Evolutionary conservation across 2,888 invertebrate genomes (phyloP).

Genomic region (Hyles lineata): DNA sequence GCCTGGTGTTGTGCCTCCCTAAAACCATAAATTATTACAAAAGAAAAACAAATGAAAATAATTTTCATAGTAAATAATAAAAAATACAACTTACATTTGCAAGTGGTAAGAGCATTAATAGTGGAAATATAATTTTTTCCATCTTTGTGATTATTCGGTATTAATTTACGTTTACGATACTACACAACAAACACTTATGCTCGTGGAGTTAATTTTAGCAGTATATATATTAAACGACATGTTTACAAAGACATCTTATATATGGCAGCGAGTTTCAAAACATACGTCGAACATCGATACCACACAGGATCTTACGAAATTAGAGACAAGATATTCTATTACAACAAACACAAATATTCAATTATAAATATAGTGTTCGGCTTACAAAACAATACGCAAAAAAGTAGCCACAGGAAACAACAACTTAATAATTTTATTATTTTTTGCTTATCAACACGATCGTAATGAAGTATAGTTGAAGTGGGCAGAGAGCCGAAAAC

Average conservation of each 20-base stretch:
- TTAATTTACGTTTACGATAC: not conserved
- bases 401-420: not conserved
- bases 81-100: not conserved
- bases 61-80: not conserved
- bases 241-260: not conserved
- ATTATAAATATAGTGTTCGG: not conserved
- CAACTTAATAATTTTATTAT: not conserved
- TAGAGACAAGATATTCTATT: not conserved
- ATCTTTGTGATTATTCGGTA: not conserved
- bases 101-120: not conserved
- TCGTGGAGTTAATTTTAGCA: not conserved
- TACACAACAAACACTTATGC: not conserved
- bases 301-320: not conserved
- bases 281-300: not conserved
- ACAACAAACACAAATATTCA: not conserved
- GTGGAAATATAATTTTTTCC: conserved; percentile 2
- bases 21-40: conserved; percentile 18
- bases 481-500: too few species aligned
- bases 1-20: conserved; percentile 50
- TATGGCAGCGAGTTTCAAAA: not conserved
- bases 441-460: too few species aligned
- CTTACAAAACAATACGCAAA: not conserved
- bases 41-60: not conserved
- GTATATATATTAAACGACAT: conserved; percentile 5
- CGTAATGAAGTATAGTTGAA: too few species aligned